phyloP scores from a whole-genome alignment of 2,888 invertebrate genomes.

The Drosophila pseudotalamancana region DNA sequence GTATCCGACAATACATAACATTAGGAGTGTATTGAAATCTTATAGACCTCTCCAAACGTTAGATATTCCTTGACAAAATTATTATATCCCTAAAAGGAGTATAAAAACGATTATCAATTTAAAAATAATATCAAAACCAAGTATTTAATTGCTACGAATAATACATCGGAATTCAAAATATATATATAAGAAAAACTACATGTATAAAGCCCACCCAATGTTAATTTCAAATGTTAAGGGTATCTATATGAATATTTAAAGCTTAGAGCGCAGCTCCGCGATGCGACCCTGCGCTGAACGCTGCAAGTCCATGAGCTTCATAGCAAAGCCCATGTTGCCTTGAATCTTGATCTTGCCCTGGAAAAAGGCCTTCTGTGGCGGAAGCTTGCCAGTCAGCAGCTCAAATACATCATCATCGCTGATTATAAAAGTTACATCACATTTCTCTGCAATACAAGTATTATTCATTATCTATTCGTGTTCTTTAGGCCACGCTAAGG shows the following conservation, averaged over 20 bases:
- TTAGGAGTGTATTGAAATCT: no score
- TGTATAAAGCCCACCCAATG: constrained; percentile 22
- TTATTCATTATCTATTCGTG: neutral
- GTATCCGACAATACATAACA: no score
- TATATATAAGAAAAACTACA: constrained; percentile 2
- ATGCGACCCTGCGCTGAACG: constrained; percentile 90
- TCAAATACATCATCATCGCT: constrained; percentile 95
- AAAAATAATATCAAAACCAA: constrained; percentile 2
- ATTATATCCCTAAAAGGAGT: no score
- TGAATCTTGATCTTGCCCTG: constrained; percentile 98
- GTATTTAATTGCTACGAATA: constrained; percentile 29
- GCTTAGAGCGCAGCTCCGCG: constrained; percentile 89
- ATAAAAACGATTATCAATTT: neutral
- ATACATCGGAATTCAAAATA: constrained; percentile 5
- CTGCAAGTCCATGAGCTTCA: constrained; percentile 95
- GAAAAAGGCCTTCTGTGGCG: constrained; percentile 98
- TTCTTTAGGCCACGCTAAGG: neutral
- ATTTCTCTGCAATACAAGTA: constrained; percentile 87
- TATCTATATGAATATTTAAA: constrained; percentile 85
- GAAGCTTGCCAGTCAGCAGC: constrained; percentile 94
- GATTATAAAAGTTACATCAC: constrained; percentile 95
- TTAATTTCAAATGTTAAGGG: constrained; percentile 6
- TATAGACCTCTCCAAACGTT: no score
- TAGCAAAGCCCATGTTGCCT: constrained; percentile 98
- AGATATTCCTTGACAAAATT: neutral